A percentile compares a stretch with the other conserved stretches of the same genome.
Conservation (phyloP, 2,797 vertebrate genomes). For the Sebastes taczanowskii region DNA sequence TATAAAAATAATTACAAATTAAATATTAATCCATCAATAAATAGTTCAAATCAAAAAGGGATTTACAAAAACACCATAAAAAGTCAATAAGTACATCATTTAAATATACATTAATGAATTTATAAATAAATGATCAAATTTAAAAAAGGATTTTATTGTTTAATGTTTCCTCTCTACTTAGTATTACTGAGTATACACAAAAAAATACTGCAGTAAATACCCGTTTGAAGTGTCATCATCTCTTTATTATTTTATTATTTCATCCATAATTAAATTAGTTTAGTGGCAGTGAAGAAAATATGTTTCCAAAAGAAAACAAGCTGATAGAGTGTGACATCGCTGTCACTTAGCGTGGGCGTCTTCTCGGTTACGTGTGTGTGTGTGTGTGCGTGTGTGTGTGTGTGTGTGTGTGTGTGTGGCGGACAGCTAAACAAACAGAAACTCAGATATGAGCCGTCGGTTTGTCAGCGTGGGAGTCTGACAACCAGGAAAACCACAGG, state of each 20-base stretch:
- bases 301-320: slow-evolving; percentile 16
- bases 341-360: slow-evolving; percentile 30
- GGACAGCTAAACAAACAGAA: slow-evolving; percentile 29
- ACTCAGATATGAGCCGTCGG: slow-evolving; percentile 26
- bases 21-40: no score
- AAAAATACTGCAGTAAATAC: no score
- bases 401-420: slow-evolving; percentile 3
- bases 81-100: no score
- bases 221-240: background rate
- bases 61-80: no score
- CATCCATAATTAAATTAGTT: background rate
- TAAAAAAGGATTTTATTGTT: no score
- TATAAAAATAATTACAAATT: no score
- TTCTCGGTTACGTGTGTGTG: background rate
- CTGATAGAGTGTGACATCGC: background rate
- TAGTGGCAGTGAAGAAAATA: background rate
- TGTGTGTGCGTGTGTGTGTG: background rate
- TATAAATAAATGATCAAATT: no score
- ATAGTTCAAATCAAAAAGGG: no score
- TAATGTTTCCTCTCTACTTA: no score
- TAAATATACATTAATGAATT: no score
- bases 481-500: slow-evolving; percentile 74
- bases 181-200: no score
- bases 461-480: slow-evolving; percentile 50
- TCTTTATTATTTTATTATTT: background rate